Percentiles rank a stretch among this genome's conserved stretches.
Evolutionary conservation across 1,140 invertebrate species (phyloP).

Genomic region (Eurosta solidaginis): DNA sequence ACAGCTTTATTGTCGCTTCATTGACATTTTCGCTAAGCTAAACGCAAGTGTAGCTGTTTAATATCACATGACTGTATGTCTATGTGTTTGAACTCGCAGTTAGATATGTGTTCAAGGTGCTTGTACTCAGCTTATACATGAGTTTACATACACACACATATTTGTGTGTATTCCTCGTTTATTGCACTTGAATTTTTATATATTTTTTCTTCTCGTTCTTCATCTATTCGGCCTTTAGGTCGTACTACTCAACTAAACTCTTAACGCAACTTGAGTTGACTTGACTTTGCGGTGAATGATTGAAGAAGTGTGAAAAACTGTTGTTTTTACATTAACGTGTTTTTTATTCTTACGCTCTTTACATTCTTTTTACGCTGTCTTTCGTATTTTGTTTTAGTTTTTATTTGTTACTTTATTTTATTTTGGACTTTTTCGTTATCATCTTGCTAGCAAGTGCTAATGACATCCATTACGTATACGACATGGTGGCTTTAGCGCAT

Average conservation of each 20-base stretch:
- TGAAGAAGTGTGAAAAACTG: slow-evolving; percentile 2
- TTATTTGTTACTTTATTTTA: not conserved
- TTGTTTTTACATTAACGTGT: not conserved
- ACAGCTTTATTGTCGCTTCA: not conserved
- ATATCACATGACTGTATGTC: not conserved
- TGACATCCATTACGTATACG: slow-evolving; percentile 26
- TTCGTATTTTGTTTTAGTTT: no score
- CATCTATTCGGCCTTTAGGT: not conserved
- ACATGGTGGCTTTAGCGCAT: slow-evolving; percentile 5
- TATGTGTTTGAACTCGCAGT: not conserved
- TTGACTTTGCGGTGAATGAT: slow-evolving; percentile 27
- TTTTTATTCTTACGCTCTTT: no score
- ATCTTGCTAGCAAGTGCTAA: not conserved
- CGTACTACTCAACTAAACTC: not conserved
- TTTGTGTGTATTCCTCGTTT: not conserved
- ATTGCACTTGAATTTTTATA: not conserved
- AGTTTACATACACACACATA: not conserved
- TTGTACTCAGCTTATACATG: not conserved
- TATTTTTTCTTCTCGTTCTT: not conserved
- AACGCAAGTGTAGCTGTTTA: no score
- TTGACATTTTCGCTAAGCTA: slow-evolving; percentile 11
- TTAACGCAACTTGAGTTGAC: not conserved
- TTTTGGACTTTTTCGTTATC: not conserved
- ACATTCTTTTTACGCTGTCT: no score
- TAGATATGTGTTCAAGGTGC: not conserved